Conservation (phyloP, 64 coral and sea anemone genomes). For the Actinia equina region DNA sequence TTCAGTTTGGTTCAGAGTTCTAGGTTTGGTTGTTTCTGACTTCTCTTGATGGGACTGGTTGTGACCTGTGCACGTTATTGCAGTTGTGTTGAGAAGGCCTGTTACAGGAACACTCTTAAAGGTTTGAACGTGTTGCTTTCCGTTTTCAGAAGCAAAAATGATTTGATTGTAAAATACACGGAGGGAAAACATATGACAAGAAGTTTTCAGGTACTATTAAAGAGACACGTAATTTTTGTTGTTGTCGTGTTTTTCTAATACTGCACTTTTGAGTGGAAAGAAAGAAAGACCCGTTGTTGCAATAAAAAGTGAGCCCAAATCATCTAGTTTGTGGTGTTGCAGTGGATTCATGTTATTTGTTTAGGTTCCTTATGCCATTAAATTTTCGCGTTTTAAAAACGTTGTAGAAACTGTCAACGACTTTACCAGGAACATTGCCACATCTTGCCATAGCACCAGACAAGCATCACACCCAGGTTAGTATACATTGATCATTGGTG, state of each 20-base stretch:
- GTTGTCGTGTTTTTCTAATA: neutral
- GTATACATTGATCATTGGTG: neutral
- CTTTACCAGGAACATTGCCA: conserved; percentile 80
- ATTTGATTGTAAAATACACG: conserved; percentile 81
- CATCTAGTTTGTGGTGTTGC: too few relatives aligned
- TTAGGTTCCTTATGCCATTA: too few relatives aligned
- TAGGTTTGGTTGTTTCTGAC: too few relatives aligned
- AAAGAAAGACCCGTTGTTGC: too few relatives aligned
- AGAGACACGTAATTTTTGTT: neutral
- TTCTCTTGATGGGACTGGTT: too few relatives aligned
- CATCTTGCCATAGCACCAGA: conserved; percentile 57
- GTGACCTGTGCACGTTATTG: too few relatives aligned
- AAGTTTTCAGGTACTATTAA: conserved; percentile 63
- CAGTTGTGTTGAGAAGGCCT: too few relatives aligned
- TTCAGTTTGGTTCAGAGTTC: too few relatives aligned
- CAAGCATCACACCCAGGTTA: conserved; percentile 53
- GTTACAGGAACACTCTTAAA: neutral
- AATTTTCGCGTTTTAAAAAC: too few relatives aligned
- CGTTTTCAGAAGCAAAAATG: conserved; percentile 63
- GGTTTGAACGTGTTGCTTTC: neutral
- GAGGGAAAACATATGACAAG: conserved; percentile 74
- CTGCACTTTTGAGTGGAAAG: too few relatives aligned
- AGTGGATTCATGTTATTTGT: too few relatives aligned
- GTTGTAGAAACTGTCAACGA: conserved; percentile 64
- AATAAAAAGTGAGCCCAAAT: too few relatives aligned